Conservation (phyloP, 2,113 vertebrate genomes). For the Scomber colias region DNA sequence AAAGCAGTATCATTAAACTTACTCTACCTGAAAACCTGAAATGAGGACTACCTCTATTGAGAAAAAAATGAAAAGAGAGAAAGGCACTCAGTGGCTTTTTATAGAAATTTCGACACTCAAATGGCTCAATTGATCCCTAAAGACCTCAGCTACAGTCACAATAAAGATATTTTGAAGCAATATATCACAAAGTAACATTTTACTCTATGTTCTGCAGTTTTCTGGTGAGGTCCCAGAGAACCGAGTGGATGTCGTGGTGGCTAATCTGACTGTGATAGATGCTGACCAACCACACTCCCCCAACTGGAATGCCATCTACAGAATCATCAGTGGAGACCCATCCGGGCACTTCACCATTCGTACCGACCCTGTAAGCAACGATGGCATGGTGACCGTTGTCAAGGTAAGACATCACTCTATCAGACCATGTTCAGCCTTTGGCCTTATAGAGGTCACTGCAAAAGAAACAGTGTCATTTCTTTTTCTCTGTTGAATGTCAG, state of each 20-base stretch:
- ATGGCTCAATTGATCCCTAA: conserved; percentile 27
- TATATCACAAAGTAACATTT: conserved; percentile 10
- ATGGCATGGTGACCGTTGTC: conserved; percentile 94
- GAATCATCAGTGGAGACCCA: conserved; percentile 94
- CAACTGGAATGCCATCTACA: conserved; percentile 96
- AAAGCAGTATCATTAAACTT: conserved; percentile 59
- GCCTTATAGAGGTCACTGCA: background rate
- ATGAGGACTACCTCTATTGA: conserved; percentile 22
- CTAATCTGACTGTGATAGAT: conserved; percentile 94
- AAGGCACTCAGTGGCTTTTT: conserved; percentile 30
- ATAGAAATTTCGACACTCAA: conserved; percentile 31
- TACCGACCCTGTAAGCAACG: conserved; percentile 92
- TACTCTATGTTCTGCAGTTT: conserved; percentile 82
- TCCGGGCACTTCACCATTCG: conserved; percentile 91
- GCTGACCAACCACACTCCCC: conserved; percentile 93
- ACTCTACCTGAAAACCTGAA: conserved; percentile 54
- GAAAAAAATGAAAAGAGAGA: conserved; percentile 33
- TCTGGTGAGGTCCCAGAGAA: conserved; percentile 94
- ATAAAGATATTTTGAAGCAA: conserved; percentile 21
- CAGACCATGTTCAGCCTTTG: background rate
- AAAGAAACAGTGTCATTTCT: conserved; percentile 16
- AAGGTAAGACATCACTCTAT: conserved; percentile 85
- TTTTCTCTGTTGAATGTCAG: conserved; percentile 17
- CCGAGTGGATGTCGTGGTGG: conserved; percentile 89
- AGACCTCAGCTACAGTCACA: conserved; percentile 2